Evolutionary conservation across 2,888 invertebrate genomes (phyloP), one percentile per base, ranked within the genome.

Genomic region (Ectropis crepuscularia): DNA sequence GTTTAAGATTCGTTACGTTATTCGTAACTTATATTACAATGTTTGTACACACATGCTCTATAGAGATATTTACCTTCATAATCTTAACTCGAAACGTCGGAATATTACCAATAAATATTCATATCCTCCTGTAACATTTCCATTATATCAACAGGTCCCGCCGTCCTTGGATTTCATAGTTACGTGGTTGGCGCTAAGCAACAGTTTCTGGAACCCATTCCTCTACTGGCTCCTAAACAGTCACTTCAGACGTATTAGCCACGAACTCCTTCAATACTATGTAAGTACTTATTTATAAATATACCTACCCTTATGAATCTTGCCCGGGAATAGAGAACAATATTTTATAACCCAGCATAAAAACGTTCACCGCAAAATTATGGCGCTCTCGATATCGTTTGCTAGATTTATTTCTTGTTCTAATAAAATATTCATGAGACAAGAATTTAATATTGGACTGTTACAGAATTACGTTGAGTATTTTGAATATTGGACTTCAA

Each of bases 171-270:
- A 97, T 84, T 97, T 97, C 85, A 91, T 97, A 63, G 96, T 97
- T 65, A 97, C 97, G 55, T 97, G 97, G 97, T 89, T 97, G 74
- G 97, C 97, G 5, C 90, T 97, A 60, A 97, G 97, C 85, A 97
- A 97, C 91, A 97, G 97, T 85, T 96, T 97, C 83, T 97, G 97
- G 97, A 97, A 97, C 87, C 97, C 97, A 1, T 97, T 97, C 81
- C 94, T 97, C 63, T 97, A 97, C 86, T 97, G 97, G 97, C 93
- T 97, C 50, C 94, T 97, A 73, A 97, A 97, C 87, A 96, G 96
- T 81, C 96, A 97, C 81, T 97, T 97, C 86, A 94, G 97, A 76
- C 94, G 96, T 73, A 95, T 97, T 74, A 96, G 96, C 81, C 94
- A 95, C 74, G 96, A 96, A 77, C 86, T 97, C 63, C 88, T 97